Conservation (phyloP, 2,113 vertebrate genomes). For the Caranx ignobilis region DNA sequence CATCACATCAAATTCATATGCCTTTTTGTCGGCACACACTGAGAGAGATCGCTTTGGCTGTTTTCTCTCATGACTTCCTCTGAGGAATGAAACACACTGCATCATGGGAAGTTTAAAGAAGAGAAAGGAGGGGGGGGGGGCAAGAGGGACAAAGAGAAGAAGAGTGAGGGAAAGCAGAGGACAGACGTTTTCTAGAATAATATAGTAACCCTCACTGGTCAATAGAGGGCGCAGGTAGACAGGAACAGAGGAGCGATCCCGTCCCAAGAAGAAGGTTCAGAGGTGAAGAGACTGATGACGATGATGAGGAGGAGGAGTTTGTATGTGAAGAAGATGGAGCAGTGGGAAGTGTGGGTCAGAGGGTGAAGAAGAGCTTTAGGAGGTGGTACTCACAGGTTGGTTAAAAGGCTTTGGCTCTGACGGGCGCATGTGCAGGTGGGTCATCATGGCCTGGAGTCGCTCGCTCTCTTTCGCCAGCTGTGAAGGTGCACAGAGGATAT, state of each 20-base stretch:
- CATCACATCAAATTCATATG: slow-evolving; percentile 46
- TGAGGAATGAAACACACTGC: background rate
- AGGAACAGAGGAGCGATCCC: background rate
- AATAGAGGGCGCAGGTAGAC: slow-evolving; percentile 78
- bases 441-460: slow-evolving; percentile 99
- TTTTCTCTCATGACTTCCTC: slow-evolving; percentile 10
- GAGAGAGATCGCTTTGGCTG: slow-evolving; percentile 23
- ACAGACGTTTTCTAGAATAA: slow-evolving; percentile 4
- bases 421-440: slow-evolving; percentile 98
- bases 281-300: slow-evolving; percentile 21
- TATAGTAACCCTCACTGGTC: slow-evolving; percentile 65
- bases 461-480: slow-evolving; percentile 98
- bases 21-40: slow-evolving; percentile 39
- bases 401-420: slow-evolving; percentile 99
- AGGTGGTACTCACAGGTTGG: slow-evolving; percentile 89
- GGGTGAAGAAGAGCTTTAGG: background rate
- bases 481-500: slow-evolving; percentile 1
- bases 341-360: background rate
- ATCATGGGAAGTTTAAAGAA: slow-evolving; percentile 3
- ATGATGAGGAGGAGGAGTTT: slow-evolving; percentile 11
- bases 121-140: background rate
- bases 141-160: background rate
- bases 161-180: background rate
- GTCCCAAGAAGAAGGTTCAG: slow-evolving; percentile 1
- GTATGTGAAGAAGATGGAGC: slow-evolving; percentile 13